These are phyloP conservation scores for Pogonus chalceus DNA, from an alignment of 1,140 invertebrate genomes.

Conservation along the genomic window DNA sequence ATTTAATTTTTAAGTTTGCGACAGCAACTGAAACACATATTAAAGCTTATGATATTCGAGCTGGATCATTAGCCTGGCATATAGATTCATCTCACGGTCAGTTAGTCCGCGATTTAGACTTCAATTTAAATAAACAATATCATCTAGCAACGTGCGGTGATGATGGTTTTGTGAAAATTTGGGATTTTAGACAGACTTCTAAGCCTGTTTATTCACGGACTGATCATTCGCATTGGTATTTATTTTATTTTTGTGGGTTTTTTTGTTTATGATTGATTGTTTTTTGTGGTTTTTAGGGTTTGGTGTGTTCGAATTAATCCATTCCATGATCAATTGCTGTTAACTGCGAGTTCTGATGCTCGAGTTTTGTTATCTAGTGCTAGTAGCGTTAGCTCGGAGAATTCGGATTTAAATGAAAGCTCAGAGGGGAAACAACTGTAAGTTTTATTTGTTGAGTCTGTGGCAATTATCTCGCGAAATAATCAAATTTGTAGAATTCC, in stretches of 20 bases:
- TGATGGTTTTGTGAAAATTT: constrained; percentile 88
- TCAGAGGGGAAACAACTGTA: constrained; percentile 30
- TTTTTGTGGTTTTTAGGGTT: constrained; percentile 48
- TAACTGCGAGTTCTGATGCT: constrained; percentile 91
- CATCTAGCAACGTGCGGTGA: constrained; percentile 89
- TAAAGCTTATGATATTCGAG: constrained; percentile 77
- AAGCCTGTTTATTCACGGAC: constrained; percentile 69
- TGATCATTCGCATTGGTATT: constrained; percentile 90
- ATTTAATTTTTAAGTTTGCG: constrained; percentile 24
- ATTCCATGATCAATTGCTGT: constrained; percentile 93
- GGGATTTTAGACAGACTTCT: constrained; percentile 80
- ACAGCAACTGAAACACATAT: constrained; percentile 59
- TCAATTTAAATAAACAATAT: constrained; percentile 94
- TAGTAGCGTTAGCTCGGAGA: constrained; percentile 70
- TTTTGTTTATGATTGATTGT: constrained; percentile 7
- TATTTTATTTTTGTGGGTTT: neutral
- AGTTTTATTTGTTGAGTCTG: constrained; percentile 10
- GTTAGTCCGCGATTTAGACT: constrained; percentile 84
- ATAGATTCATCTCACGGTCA: constrained; percentile 83
- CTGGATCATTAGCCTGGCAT: constrained; percentile 59
- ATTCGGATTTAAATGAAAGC: constrained; percentile 19
- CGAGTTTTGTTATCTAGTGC: constrained; percentile 79
- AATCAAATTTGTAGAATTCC: constrained; percentile 42
- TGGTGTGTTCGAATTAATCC: constrained; percentile 91
- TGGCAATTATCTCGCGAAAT: no score